These are phyloP conservation scores for Lepus europaeus DNA, from an alignment of 2,113 vertebrate species.

Conservation along the genomic window DNA sequence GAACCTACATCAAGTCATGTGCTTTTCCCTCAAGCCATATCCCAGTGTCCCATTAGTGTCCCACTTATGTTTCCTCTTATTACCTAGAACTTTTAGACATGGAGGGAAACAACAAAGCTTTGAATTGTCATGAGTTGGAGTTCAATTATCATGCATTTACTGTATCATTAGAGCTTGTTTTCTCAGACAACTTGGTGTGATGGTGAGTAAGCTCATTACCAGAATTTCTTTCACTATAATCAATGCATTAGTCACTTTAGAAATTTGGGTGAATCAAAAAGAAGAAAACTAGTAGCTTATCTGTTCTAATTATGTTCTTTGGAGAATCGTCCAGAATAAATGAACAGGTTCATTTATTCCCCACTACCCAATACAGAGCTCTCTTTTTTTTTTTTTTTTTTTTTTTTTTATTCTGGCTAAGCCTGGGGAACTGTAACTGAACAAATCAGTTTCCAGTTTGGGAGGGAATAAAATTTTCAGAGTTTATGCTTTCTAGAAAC, in stretches of 20 bases:
- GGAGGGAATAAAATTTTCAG: conserved; percentile 32
- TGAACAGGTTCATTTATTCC: background rate
- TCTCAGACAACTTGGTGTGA: background rate
- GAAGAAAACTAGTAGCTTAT: conserved; percentile 40
- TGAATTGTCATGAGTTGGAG: conserved; percentile 15
- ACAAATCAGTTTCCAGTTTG: conserved; percentile 35
- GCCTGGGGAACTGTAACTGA: background rate
- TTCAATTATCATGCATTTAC: conserved; percentile 10
- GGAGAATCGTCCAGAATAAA: background rate
- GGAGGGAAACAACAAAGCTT: conserved; percentile 31
- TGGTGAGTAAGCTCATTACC: conserved; percentile 34
- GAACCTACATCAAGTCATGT: background rate
- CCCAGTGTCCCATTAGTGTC: rapidly evolving
- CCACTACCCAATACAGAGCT: too few relatives aligned
- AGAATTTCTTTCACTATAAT: conserved; percentile 17
- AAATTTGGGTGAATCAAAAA: conserved; percentile 47
- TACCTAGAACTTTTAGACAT: background rate
- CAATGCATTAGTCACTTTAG: conserved; percentile 33
- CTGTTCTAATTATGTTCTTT: conserved; percentile 34
- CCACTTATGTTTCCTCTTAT: background rate
- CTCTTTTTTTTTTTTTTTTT: background rate
- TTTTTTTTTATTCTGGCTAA: too few relatives aligned
- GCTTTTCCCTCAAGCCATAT: background rate
- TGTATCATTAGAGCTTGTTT: conserved; percentile 56
- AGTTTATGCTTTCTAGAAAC: conserved; percentile 5